phyloP scores from a whole-genome alignment of 2,113 vertebrate genomes.

The Sylvilagus bachmani region DNA sequence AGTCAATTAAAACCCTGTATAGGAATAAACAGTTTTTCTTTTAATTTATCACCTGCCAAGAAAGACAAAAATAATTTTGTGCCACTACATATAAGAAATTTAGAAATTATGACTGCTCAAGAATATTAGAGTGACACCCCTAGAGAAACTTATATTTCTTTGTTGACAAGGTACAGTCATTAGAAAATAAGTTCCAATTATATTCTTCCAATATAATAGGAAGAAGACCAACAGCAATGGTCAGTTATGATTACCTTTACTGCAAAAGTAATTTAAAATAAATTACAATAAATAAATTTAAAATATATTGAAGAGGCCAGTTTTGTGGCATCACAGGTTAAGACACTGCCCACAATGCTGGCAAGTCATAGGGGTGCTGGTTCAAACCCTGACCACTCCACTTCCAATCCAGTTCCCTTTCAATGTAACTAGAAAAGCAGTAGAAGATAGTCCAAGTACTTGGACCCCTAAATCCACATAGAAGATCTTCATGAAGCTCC shows the following conservation, averaged over 20 bases:
- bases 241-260: constrained; percentile 14
- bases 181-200: neutral
- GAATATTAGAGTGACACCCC: neutral
- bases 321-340: no score
- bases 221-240: neutral
- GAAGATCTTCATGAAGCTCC: no score
- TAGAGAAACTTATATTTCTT: neutral
- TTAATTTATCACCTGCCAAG: neutral
- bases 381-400: no score
- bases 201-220: neutral
- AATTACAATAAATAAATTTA: neutral
- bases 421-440: no score
- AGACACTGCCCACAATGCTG: no score
- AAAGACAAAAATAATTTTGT: neutral
- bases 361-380: no score
- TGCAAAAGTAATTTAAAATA: neutral
- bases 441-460: no score
- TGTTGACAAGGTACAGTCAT: neutral
- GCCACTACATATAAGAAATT: neutral
- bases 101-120: neutral
- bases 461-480: no score
- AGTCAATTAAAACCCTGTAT: neutral
- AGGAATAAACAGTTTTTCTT: neutral
- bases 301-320: neutral
- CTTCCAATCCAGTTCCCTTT: no score